Conservation (phyloP, 2,888 invertebrate species). For the Mesorhabditis spiculigera region DNA sequence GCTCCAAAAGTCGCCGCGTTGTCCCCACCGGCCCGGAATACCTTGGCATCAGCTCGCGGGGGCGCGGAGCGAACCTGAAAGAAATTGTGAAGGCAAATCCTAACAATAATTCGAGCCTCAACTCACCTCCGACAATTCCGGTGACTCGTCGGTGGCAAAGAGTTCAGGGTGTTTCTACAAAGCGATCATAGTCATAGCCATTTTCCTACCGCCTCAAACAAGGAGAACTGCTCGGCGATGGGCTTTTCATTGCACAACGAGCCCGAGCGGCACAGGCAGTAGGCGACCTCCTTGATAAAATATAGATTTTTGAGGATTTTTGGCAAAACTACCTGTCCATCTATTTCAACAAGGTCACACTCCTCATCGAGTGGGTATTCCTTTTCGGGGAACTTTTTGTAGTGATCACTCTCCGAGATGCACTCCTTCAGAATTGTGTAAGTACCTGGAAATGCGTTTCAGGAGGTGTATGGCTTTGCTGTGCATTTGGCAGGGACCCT, state of each 20-base stretch:
- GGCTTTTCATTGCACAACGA: slow-evolving; percentile 40
- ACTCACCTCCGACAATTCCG: background rate
- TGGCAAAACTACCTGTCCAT: slow-evolving; percentile 27
- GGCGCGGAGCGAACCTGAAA: no score
- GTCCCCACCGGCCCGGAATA: background rate
- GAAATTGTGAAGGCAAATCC: no score
- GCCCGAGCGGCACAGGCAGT: slow-evolving; percentile 39
- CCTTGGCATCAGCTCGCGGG: background rate
- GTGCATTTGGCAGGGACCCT: background rate
- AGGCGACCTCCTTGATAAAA: slow-evolving; percentile 30
- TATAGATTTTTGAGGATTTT: background rate
- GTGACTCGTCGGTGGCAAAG: slow-evolving; percentile 28
- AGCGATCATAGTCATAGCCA: background rate
- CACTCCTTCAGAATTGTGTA: slow-evolving; percentile 55
- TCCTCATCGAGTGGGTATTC: slow-evolving; percentile 45
- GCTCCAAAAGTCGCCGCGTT: slow-evolving; percentile 20
- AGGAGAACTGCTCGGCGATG: slow-evolving; percentile 49
- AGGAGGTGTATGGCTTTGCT: background rate
- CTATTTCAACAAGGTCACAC: slow-evolving; percentile 45
- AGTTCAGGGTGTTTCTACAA: slow-evolving; percentile 43
- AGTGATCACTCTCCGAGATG: slow-evolving; percentile 49
- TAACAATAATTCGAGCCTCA: no score
- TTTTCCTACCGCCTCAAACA: slow-evolving; percentile 37
- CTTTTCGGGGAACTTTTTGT: slow-evolving; percentile 42
- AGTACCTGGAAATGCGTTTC: slow-evolving; percentile 33